A percentile compares a stretch with the other conserved stretches of the same genome.
Conservation (phyloP, 1,140 invertebrate genomes). For the Drosophila biarmipes region DNA sequence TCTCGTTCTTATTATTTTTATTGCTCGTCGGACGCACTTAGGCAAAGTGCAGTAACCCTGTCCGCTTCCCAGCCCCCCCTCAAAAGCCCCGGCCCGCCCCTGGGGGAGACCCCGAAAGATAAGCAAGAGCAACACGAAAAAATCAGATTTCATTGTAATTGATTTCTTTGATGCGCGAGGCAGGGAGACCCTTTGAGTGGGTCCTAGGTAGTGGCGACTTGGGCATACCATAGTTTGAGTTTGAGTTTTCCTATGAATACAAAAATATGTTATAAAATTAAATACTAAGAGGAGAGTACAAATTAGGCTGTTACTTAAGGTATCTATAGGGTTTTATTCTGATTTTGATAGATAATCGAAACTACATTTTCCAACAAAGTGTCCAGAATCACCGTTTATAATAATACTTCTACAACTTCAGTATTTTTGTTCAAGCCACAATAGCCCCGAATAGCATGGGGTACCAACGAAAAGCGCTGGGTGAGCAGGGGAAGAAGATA, state of each 20-base stretch:
- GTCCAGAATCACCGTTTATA: too few relatives aligned
- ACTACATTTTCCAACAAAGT: too few relatives aligned
- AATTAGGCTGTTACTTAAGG: too few relatives aligned
- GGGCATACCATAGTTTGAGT: background rate
- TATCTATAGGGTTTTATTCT: too few relatives aligned
- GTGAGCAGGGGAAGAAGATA: slow-evolving; percentile 5
- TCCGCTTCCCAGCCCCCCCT: background rate
- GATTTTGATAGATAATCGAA: too few relatives aligned
- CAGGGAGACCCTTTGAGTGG: background rate
- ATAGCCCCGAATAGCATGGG: background rate
- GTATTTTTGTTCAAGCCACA: background rate
- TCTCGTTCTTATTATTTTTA: slow-evolving; percentile 64
- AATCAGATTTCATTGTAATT: slow-evolving; percentile 50
- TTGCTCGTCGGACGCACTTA: slow-evolving; percentile 74
- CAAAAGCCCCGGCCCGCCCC: background rate
- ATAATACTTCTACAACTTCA: too few relatives aligned
- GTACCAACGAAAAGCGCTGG: background rate
- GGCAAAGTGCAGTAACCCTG: slow-evolving; percentile 74
- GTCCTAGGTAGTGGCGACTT: background rate
- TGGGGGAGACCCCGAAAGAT: slow-evolving; percentile 35
- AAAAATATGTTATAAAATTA: too few relatives aligned
- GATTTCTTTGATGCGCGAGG: slow-evolving; percentile 35
- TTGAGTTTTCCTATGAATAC: too few relatives aligned
- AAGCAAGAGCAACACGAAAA: slow-evolving; percentile 22
- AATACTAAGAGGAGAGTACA: too few relatives aligned